Evolutionary conservation across 2,797 vertebrate species (phyloP), one percentile per base, ranked within the genome.

Genomic region (Myoxocephalus aenaeus): DNA sequence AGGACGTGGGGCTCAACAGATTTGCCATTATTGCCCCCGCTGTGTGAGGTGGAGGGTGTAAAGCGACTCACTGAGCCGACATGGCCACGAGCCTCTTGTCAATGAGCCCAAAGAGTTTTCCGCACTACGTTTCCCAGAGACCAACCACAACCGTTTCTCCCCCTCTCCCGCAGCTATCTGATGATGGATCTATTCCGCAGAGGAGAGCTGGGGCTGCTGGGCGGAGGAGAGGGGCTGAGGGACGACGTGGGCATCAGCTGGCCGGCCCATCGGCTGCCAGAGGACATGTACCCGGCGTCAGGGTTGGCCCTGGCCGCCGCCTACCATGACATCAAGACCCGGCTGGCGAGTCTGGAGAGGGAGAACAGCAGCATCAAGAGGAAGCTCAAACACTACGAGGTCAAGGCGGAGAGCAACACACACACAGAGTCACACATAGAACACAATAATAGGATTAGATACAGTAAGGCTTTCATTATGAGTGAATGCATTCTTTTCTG

Each of bases 241-340:
- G 96, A 96, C 42, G 95, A 96, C 1, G 93, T 95, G 92, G 96
- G 95, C 89, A 85, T 95, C 83, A 93, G 93, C 79, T 92, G 92
- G 92, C 70, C 92, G 0, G 7, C 86, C 58, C 83, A 61, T 7
- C 95, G 94, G 8, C 90, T 97, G 6, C 95, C 94, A 0, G 96
- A 93, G 0, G 96, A 97, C 85, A 95, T 96, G 93, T 96, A 97
- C 85, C 96, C 96, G 0, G 94, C 96, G 0, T 97, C 97, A 0
- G 96, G 97, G 85, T 95, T 97, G 48, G 96, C 96, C 66, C 95
- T 97, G 80, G 96, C 97, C 59, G 97, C 96, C 0, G 97, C 97
- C 70, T 98, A 97, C 6, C 96, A 96, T 3, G 96, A 97, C 92
- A 97, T 98, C 90, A 97, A 97, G 85, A 95, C 96, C 66, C 92